Evolutionary conservation across 2,888 invertebrate genomes (phyloP), one percentile per base, ranked within the genome.

Genomic region (Antheraea assamensis): DNA sequence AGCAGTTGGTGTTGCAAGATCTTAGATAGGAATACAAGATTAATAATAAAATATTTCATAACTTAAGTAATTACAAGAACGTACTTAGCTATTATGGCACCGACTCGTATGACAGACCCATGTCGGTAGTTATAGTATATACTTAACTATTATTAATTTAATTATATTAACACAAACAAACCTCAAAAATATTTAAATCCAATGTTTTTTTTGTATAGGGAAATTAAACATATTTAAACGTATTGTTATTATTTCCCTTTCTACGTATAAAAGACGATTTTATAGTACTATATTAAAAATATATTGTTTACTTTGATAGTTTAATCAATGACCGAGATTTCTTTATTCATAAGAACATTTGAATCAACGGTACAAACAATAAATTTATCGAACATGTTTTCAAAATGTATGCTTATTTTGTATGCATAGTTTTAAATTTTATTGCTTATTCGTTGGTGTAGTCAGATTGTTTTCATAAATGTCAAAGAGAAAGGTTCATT

Each of bases 311-410:
- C 27, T 64, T 30, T 64, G 17, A 27, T 64, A 64, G 17, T 3
- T 64, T 64, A 1, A 30, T 64, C 30, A 27, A 64, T 64, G 61
- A 17, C 61, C n/a, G 13, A n/a, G 19, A 68, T 68, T 35, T 68
- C 68, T 31, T 68, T 35, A 21, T 35, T 68, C 35, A 66, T 66
- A 19, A 19, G 19, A 68, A 68, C 35, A 31, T 24, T 68, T 68
- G n/a, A 68, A 68, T 21, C 35, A 68, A 68, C n/a, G 68, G 35
- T 31, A 68, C 68, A 64, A 35, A 35, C 13, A 68, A 68, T 15
- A 35, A 35, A 68, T 68, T 68, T 10, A 35, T 21, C 1, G 35
- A 35, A 68, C 35, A 35, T 58, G 58, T 15, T 24, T 58, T 58
- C 8, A 58, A 58, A 24, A 13, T 13, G 13, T 42, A 42, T 58